phyloP scores from a whole-genome alignment of 2,888 invertebrate species.

The Eueremaeus valkanovi region DNA sequence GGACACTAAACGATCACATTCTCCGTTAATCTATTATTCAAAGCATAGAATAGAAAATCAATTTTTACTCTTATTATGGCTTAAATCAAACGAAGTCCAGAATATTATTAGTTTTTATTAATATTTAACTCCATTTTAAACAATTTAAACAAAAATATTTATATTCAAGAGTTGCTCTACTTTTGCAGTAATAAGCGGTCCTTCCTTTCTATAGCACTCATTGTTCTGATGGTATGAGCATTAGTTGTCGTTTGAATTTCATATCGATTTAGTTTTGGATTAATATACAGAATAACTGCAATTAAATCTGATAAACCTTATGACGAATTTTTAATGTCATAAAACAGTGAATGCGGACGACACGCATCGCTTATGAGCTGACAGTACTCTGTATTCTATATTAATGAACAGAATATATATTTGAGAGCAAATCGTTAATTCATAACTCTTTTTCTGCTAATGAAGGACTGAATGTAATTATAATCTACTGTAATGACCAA shows the following conservation, averaged over 20 bases:
- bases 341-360: not conserved
- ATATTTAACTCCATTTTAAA: too few relatives aligned
- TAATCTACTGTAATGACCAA: too few relatives aligned
- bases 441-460: too few relatives aligned
- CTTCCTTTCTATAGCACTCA: too few relatives aligned
- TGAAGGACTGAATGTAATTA: too few relatives aligned
- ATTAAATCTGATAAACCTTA: not conserved
- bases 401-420: too few relatives aligned
- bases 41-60: not conserved
- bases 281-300: not conserved
- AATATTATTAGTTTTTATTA: too few relatives aligned
- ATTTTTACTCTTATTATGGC: not conserved
- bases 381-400: too few relatives aligned
- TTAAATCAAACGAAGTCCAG: not conserved
- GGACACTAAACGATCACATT: conserved; percentile 42
- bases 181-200: too few relatives aligned
- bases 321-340: conserved; percentile 17
- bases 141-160: too few relatives aligned
- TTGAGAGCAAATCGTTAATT: too few relatives aligned
- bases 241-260: not conserved
- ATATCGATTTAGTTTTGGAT: not conserved
- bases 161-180: too few relatives aligned
- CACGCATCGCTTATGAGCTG: not conserved
- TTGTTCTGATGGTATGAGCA: not conserved
- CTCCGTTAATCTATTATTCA: conserved; percentile 38